Conservation (phyloP, 37 sponge, comb jelly and placozoan species). For the Diacarnus erythraeanus region DNA sequence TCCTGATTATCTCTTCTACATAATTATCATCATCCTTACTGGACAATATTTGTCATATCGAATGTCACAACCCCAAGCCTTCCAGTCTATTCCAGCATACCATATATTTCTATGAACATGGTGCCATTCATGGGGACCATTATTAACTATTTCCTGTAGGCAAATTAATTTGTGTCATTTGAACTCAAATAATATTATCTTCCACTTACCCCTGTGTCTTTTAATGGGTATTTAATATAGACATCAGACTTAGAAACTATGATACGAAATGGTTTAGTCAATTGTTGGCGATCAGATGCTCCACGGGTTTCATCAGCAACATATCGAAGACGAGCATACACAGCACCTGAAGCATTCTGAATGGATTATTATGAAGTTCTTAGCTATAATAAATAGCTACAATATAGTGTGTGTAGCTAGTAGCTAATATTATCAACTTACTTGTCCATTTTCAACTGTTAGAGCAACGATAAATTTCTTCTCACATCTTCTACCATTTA, state of each 20-base stretch:
- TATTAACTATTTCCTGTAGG: slow-evolving; percentile 33
- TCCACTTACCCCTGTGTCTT: slow-evolving; percentile 44
- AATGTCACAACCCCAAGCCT: neutral
- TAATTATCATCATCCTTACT: too few relatives aligned
- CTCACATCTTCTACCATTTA: slow-evolving; percentile 52
- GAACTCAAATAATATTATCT: neutral
- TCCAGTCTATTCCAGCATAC: slow-evolving; percentile 7
- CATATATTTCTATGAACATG: too few relatives aligned
- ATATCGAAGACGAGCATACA: slow-evolving; percentile 59
- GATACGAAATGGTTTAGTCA: slow-evolving; percentile 80
- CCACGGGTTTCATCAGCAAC: slow-evolving; percentile 34
- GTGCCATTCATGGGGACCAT: slow-evolving; percentile 11
- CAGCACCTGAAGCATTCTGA: slow-evolving; percentile 55
- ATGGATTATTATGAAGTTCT: neutral
- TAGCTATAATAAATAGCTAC: slow-evolving; percentile 6
- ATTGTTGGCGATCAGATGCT: slow-evolving; percentile 29
- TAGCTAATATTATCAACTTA: slow-evolving; percentile 13
- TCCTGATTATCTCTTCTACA: neutral
- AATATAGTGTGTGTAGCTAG: neutral
- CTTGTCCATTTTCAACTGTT: slow-evolving; percentile 73
- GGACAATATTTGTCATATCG: neutral
- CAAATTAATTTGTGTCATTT: neutral
- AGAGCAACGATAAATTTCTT: slow-evolving; percentile 75
- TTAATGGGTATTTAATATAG: slow-evolving; percentile 62
- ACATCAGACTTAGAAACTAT: slow-evolving; percentile 71